These are phyloP conservation scores for Nothobranchius kuhntae DNA, from an alignment of 2,113 vertebrate genomes.

Conservation along the genomic window DNA sequence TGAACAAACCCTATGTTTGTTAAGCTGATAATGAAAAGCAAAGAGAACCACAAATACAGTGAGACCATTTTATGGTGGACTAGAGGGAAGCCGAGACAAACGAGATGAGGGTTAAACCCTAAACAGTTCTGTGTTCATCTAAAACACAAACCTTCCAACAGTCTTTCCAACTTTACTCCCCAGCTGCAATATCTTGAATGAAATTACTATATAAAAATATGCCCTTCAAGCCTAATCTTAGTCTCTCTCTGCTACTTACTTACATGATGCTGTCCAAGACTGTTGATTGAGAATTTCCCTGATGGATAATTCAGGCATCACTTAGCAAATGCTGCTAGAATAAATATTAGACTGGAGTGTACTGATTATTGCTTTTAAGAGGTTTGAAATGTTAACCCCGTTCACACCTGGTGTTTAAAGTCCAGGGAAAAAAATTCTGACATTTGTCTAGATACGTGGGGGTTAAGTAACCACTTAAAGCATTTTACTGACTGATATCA, in stretches of 20 bases:
- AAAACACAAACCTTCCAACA: slow-evolving; percentile 8
- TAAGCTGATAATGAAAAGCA: not conserved
- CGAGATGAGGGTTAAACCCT: slow-evolving; percentile 3
- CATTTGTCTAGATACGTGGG: not conserved
- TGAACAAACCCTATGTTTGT: too few relatives aligned
- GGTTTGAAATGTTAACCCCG: slow-evolving; percentile 13
- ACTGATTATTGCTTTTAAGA: slow-evolving; percentile 18
- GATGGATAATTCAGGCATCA: slow-evolving; percentile 14
- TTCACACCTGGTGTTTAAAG: not conserved
- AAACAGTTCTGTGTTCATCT: slow-evolving; percentile 24
- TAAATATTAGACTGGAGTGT: slow-evolving; percentile 22
- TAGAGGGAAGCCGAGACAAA: slow-evolving; percentile 29
- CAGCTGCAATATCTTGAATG: slow-evolving; percentile 16
- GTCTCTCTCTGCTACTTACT: slow-evolving; percentile 19
- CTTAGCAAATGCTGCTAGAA: slow-evolving; percentile 24
- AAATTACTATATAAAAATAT: not conserved
- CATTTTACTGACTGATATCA: not conserved
- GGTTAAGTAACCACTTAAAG: not conserved
- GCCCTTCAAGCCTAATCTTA: slow-evolving; percentile 17
- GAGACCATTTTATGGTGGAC: not conserved
- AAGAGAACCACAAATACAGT: not conserved
- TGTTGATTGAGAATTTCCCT: slow-evolving; percentile 7
- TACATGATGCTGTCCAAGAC: slow-evolving; percentile 11
- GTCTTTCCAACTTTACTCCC: slow-evolving; percentile 13
- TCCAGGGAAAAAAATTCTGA: not conserved